Conservation (phyloP, 2,113 vertebrate genomes). For the Dendrocopos noguchii region DNA sequence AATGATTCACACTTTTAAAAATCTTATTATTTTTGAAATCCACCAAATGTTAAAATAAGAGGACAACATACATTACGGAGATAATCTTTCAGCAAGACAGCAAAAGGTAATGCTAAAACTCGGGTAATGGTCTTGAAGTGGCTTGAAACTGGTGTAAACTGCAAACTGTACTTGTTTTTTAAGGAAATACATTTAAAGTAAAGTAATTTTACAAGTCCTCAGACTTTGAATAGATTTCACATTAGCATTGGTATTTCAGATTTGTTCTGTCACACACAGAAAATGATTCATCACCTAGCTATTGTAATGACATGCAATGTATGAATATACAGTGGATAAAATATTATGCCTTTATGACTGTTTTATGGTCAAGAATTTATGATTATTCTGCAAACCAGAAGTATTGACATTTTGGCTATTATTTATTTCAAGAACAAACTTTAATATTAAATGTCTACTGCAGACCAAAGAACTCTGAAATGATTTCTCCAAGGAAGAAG, state of each 20-base stretch:
- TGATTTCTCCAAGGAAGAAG: constrained; percentile 44
- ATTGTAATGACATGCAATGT: constrained; percentile 74
- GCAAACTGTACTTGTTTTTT: neutral
- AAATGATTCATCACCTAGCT: constrained; percentile 69
- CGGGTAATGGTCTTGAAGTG: neutral
- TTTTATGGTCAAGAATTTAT: constrained; percentile 76
- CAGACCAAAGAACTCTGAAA: constrained; percentile 60
- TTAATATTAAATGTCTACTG: constrained; percentile 68
- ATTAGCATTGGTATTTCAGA: constrained; percentile 69
- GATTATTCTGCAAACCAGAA: constrained; percentile 77
- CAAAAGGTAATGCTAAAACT: constrained; percentile 11
- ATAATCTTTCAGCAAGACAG: neutral
- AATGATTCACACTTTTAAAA: neutral
- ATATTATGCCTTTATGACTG: constrained; percentile 75
- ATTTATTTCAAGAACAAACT: constrained; percentile 77
- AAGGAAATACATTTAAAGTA: constrained; percentile 32
- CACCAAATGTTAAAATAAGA: constrained; percentile 23
- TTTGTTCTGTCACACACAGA: constrained; percentile 70
- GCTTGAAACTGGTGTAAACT: constrained; percentile 7
- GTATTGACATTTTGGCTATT: constrained; percentile 76
- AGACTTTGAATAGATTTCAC: constrained; percentile 59
- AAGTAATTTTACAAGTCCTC: constrained; percentile 38
- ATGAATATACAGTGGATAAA: constrained; percentile 72
- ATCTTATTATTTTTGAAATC: neutral
- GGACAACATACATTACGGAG: neutral